Conservation (phyloP, 2,888 invertebrate species). For the Leptogaster cylindrica region DNA sequence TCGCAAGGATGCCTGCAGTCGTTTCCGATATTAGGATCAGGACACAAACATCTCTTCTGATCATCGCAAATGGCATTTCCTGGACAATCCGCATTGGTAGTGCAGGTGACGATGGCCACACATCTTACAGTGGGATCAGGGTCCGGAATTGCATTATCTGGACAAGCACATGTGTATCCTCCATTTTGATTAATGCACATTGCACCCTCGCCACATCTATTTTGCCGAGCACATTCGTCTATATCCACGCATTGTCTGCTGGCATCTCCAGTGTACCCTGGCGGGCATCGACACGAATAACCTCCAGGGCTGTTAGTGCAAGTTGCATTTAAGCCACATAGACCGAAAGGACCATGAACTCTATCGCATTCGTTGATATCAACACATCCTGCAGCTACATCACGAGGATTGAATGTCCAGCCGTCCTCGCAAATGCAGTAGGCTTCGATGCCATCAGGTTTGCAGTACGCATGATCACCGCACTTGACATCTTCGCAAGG, state of each 20-base stretch:
- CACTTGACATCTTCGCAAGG: conserved; percentile 92
- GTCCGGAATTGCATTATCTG: conserved; percentile 80
- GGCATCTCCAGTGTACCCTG: conserved; percentile 86
- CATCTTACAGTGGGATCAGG: conserved; percentile 84
- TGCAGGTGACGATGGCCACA: conserved; percentile 81
- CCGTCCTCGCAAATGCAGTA: conserved; percentile 93
- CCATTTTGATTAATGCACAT: conserved; percentile 80
- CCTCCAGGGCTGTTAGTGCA: conserved; percentile 83
- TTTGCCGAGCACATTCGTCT: conserved; percentile 77
- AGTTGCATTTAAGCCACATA: conserved; percentile 82
- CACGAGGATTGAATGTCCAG: conserved; percentile 89
- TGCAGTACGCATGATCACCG: conserved; percentile 86
- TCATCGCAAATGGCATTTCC: conserved; percentile 87
- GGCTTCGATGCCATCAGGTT: conserved; percentile 86
- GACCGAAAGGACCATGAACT: conserved; percentile 76
- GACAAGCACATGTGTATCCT: conserved; percentile 79
- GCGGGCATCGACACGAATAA: conserved; percentile 80
- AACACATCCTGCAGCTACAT: conserved; percentile 87
- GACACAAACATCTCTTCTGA: conserved; percentile 81
- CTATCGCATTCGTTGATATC: conserved; percentile 92
- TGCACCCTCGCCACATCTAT: conserved; percentile 81
- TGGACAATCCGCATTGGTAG: conserved; percentile 78
- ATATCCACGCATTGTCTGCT: conserved; percentile 81
- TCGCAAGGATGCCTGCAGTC: conserved; percentile 95
- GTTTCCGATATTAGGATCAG: conserved; percentile 89